A percentile compares a stretch with the other conserved stretches of the same genome.
phyloP scores from a whole-genome alignment of 30 jellyfish, hydroid and myxozoan species.

The Turritopsis dohrnii region DNA sequence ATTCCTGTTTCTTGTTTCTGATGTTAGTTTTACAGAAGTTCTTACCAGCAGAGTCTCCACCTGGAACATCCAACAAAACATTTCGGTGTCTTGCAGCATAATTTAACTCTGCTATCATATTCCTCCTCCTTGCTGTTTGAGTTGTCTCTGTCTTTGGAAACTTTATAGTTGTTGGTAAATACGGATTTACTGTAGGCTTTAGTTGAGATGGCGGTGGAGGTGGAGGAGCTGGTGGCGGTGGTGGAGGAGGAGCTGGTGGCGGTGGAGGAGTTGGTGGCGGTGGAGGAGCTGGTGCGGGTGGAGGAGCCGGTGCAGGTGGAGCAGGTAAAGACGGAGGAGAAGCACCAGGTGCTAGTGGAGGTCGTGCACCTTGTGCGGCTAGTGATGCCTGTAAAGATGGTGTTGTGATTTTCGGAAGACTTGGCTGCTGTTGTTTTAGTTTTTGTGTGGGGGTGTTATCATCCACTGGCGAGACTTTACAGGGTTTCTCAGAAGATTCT shows the following conservation, averaged over 20 bases:
- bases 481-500: slow-evolving; percentile 3
- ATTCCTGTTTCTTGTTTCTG: neutral
- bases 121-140: neutral
- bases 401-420: neutral
- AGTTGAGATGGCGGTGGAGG: neutral
- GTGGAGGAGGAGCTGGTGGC: slow-evolving; percentile 14
- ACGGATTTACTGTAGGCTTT: neutral
- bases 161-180: slow-evolving; percentile 12
- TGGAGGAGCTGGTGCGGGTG: slow-evolving; percentile 9
- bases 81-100: slow-evolving; percentile 33
- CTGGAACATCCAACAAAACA: slow-evolving; percentile 27
- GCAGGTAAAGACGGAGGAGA: neutral
- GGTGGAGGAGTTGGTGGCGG: slow-evolving; percentile 18
- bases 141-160: slow-evolving; percentile 6
- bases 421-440: neutral
- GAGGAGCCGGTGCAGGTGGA: neutral
- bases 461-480: neutral
- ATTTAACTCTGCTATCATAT: slow-evolving; percentile 6
- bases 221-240: neutral
- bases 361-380: neutral
- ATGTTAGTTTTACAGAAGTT: no score
- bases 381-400: neutral
- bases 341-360: neutral
- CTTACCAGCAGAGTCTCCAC: slow-evolving; percentile 32
- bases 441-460: neutral